Evolutionary conservation across 1,140 invertebrate species (phyloP).

Genomic region (Caenorhabditis brenneri): DNA sequence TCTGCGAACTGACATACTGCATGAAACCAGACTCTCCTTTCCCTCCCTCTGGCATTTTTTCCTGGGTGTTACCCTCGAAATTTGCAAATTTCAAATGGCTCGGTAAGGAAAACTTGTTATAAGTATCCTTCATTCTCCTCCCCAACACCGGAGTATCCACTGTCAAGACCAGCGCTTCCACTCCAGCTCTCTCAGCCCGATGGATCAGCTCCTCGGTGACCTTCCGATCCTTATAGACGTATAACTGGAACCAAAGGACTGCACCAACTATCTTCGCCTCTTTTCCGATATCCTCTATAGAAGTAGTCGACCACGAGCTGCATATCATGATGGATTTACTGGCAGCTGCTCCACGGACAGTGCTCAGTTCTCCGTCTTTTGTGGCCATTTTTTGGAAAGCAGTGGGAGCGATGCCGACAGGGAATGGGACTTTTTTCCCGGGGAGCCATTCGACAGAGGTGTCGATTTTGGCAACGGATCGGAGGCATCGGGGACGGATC

Average conservation of each 20-base stretch:
- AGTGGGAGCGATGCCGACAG: constrained; percentile 85
- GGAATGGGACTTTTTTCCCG: constrained; percentile 77
- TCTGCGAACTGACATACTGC: constrained; percentile 79
- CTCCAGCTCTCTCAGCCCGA: constrained; percentile 84
- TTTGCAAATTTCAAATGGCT: constrained; percentile 76
- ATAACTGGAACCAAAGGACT: constrained; percentile 76
- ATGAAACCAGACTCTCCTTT: constrained; percentile 77
- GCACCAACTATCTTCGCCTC: constrained; percentile 78
- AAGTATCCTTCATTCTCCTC: constrained; percentile 79
- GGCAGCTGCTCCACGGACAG: constrained; percentile 81
- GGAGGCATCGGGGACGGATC: constrained; percentile 81
- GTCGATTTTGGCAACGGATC: constrained; percentile 79
- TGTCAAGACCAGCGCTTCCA: constrained; percentile 85
- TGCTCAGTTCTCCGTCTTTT: constrained; percentile 85
- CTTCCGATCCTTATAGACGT: constrained; percentile 83
- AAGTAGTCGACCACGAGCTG: constrained; percentile 85
- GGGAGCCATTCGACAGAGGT: constrained; percentile 64
- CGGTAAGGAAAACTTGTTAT: constrained; percentile 85
- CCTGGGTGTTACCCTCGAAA: constrained; percentile 65
- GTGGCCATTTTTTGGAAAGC: constrained; percentile 93
- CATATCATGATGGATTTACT: constrained; percentile 81
- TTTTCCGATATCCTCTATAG: constrained; percentile 84
- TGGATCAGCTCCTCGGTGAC: constrained; percentile 79
- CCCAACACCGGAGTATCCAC: constrained; percentile 87
- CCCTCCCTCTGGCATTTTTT: constrained; percentile 61